phyloP scores from a whole-genome alignment of 2,797 vertebrate species.

The Etheostoma nigrum region DNA sequence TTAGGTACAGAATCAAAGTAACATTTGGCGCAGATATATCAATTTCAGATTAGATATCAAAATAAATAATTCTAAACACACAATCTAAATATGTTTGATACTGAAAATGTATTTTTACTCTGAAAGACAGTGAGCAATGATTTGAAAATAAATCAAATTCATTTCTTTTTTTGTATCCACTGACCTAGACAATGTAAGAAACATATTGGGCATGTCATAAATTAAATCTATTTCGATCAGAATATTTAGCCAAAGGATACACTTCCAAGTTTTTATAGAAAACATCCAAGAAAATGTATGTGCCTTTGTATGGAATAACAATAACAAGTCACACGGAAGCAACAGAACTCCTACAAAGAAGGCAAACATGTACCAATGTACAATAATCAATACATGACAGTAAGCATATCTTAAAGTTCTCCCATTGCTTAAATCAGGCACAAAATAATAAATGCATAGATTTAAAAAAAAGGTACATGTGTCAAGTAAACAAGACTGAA shows the following conservation, averaged over 20 bases:
- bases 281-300: background rate
- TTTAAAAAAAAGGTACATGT: slow-evolving; percentile 20
- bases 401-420: slow-evolving; percentile 1
- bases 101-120: background rate
- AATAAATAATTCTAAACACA: slow-evolving; percentile 17
- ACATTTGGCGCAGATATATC: background rate
- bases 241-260: background rate
- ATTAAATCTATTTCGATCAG: background rate
- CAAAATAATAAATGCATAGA: slow-evolving; percentile 67
- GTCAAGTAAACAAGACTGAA: slow-evolving; percentile 24
- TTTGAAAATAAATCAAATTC: slow-evolving; percentile 3
- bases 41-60: slow-evolving; percentile 1
- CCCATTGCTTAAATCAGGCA: slow-evolving; percentile 49
- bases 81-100: background rate
- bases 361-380: slow-evolving; percentile 17
- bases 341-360: slow-evolving; percentile 23
- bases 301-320: slow-evolving; percentile 14
- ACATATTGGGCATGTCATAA: slow-evolving; percentile 9
- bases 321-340: slow-evolving; percentile 6
- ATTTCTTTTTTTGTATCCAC: slow-evolving; percentile 13
- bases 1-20: slow-evolving; percentile 16
- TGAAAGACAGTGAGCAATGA: background rate
- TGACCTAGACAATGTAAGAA: slow-evolving; percentile 4
- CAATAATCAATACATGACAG: slow-evolving; percentile 17
- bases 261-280: background rate